Percentiles rank a stretch among this genome's conserved stretches.
Conservation (phyloP, 2,888 invertebrate genomes). For the Meta bourneti region DNA sequence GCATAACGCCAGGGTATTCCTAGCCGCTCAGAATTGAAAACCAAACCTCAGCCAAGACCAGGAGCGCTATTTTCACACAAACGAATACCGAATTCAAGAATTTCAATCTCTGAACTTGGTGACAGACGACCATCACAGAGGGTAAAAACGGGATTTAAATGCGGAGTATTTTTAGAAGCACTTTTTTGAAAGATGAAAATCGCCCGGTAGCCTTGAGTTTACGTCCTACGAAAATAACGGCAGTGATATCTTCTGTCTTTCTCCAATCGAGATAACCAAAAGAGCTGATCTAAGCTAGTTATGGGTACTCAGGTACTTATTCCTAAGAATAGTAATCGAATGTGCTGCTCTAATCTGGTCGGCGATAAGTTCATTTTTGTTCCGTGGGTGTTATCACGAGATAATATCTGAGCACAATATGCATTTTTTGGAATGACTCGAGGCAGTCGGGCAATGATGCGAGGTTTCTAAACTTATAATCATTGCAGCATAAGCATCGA, state of each 20-base stretch:
- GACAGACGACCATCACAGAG: background rate
- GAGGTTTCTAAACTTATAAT: no score
- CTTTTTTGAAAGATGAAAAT: conserved; percentile 35
- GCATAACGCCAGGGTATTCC: conserved; percentile 1
- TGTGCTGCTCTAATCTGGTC: background rate
- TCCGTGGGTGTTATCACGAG: background rate
- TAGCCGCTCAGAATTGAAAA: background rate
- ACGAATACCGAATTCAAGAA: conserved; percentile 22
- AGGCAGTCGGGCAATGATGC: no score
- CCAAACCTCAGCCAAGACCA: conserved; percentile 6
- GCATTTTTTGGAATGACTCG: background rate
- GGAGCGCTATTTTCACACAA: conserved; percentile 14
- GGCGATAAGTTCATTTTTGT: background rate
- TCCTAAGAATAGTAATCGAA: conserved; percentile 21
- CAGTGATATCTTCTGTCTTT: background rate
- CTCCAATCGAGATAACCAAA: conserved; percentile 16
- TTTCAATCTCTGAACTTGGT: conserved; percentile 28
- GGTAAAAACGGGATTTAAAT: conserved; percentile 30
- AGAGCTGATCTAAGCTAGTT: conserved; percentile 22
- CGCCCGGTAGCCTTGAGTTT: conserved; percentile 24
- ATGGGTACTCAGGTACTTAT: conserved; percentile 19
- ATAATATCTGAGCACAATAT: background rate
- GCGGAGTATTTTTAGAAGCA: conserved; percentile 26
- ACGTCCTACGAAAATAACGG: no score
- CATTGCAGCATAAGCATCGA: no score